Conservation (phyloP, 2,797 vertebrate species). For the Emydoidea blandingii region DNA sequence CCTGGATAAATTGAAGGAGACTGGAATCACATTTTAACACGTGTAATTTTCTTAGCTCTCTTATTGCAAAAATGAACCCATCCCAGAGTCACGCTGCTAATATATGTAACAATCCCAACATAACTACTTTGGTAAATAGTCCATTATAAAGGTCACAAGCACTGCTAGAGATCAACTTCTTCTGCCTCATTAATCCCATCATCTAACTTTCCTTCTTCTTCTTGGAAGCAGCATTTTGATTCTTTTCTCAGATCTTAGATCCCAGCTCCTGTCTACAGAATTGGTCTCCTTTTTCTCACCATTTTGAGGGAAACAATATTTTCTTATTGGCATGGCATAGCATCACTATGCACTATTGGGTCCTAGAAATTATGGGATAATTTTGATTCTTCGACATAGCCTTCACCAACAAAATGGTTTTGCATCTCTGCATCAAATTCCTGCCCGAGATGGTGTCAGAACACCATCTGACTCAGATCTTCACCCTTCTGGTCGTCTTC, state of each 20-base stretch:
- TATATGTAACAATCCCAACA: not conserved
- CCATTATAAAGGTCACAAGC: not conserved
- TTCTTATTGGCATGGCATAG: rapidly evolving
- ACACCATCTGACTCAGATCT: not conserved
- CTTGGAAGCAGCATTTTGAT: not conserved
- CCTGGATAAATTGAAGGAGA: rapidly evolving
- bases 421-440: not conserved
- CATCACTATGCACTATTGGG: rapidly evolving
- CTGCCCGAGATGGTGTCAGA: not conserved
- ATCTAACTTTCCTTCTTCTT: rapidly evolving
- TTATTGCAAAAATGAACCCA: not conserved
- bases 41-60: not conserved
- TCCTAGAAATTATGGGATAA: not conserved
- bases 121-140: not conserved
- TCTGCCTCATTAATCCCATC: not conserved
- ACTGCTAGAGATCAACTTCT: not conserved
- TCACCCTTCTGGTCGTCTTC: not conserved
- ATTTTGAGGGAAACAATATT: not conserved
- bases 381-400: not conserved
- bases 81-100: not conserved
- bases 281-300: not conserved
- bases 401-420: not conserved
- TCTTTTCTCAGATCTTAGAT: not conserved
- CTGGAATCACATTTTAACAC: not conserved
- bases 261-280: not conserved